Base-by-base conservation (phyloP, 1,140 invertebrate species). In the Nasonia vitripennis region DNA sequence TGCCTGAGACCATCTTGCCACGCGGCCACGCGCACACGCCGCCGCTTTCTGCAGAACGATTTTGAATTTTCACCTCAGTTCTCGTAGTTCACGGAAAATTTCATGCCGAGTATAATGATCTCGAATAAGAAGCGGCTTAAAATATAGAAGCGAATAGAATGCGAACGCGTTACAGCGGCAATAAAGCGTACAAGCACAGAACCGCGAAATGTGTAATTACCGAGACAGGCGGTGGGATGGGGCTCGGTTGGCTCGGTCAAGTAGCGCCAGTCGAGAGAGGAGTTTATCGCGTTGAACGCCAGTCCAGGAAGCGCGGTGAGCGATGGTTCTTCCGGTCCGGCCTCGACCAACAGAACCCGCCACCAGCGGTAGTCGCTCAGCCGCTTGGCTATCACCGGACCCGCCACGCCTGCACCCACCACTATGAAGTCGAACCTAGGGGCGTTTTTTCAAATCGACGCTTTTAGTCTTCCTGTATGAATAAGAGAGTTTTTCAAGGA, bases 281-380 rank as follows among this genome's bases (percentile, higher is more conserved):
- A 94, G 79, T 95, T 94, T 4, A 96, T 88, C 11, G 86, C 90
- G 71, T 90, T 94, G 93, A 78, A 96, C 81, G 95, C 95, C 4
- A 96, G 92, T 6, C 94, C 94, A 11, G 96, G 96, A 34, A 96
- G 94, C 45, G 95, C 95, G 3, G 95, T 95, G 12, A 96, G 94
- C 41, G 95, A 94, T 3, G 95, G 95, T 90, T 97, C 96, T 91
- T 96, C 95, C 1, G 94, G 95, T 1, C 97, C 97, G 4, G 96
- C 97, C 93, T 98, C 97, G 86, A 94, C 91, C 86, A 96, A 94
- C 85, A 94, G 93, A 75, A 94, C 94, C 85, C 20, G 94, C 91
- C 84, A 92, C 93, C 88, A 93, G 0, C 87, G 82, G 83, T 89
- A 87, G 55, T 93, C 92, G 74, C 92, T 90, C 20, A 94, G 86